Base-by-base conservation (phyloP, 2,797 vertebrate species). In the Poecilia gillii region DNA sequence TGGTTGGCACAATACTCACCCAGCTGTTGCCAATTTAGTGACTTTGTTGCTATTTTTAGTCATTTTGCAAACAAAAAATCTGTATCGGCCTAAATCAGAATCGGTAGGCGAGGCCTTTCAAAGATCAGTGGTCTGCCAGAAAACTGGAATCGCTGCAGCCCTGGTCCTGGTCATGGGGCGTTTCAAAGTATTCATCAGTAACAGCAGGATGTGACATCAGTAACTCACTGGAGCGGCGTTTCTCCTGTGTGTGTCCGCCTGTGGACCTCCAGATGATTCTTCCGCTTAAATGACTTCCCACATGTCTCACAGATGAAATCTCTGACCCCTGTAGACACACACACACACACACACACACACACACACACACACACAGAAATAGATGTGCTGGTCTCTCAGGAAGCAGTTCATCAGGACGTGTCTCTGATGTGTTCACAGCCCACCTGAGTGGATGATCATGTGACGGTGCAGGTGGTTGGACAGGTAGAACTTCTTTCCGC, bases 261-360 rank as follows among this genome's bases (percentile, higher is more conserved):
- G 92, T 99, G 98, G 23, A 98, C 97, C 80, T 98, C 97, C 88
- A 99, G 93, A 84, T 99, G 98, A 91, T 98, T 99, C 89, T 98
- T 99, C n/a, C 98, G 96, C 85, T 99, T 99, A 77, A 99, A 99
- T 0, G 97, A 97, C 43, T 97, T 99, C 3, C 97, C 97, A 0
- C 98, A 99, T 0, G 97, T 99, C 84, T 98, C 97, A 5, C 98
- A 99, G 88, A 97, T 97, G 86, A 99, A 99, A 74, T 98, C 97
- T 72, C 98, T 93, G n/a, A 97, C 95, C 2, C 97, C 98, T 98
- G 83, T 2, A 23, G 25, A 79, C 20, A 83, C 3, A 12, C 18
- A 4, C 20, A 39, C 3, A 46, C 31, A 13, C 6, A 28, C 8
- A 68, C 39, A 41, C 39, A 7, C 39, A 53, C 20, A 57, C 3